Evolutionary conservation across 2,797 vertebrate genomes (phyloP).

Genomic region (Poliocrania exsul): DNA sequence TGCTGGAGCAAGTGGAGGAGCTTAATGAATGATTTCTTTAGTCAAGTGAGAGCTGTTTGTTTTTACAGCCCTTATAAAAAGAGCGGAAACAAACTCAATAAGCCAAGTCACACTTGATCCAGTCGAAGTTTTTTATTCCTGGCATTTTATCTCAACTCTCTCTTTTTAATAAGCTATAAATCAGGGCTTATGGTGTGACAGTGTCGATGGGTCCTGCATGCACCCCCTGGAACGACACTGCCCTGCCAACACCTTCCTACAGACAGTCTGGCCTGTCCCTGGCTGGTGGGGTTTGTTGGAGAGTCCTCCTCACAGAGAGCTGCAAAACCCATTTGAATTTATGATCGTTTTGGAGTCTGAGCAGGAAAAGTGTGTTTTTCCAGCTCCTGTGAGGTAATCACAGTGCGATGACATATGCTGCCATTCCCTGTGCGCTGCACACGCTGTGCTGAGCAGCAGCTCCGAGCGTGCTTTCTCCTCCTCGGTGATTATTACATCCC

Average conservation of each 20-base stretch:
- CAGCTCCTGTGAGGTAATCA: conserved; percentile 39
- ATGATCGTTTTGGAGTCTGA: conserved; percentile 21
- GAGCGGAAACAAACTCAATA: conserved; percentile 66
- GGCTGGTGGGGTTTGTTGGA: not conserved
- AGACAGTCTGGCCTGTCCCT: not conserved
- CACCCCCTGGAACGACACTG: not conserved
- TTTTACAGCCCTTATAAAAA: conserved; percentile 65
- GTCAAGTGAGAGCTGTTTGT: conserved; percentile 55
- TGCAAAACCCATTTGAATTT: conserved; percentile 37
- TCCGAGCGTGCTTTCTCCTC: not conserved
- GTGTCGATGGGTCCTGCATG: not conserved
- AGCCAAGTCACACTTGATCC: conserved; percentile 58
- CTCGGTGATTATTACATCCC: not conserved
- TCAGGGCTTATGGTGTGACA: conserved; percentile 28
- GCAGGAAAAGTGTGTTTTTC: conserved; percentile 39
- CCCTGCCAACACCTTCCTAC: conserved; percentile 25
- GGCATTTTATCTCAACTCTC: conserved; percentile 49
- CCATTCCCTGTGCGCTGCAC: not conserved
- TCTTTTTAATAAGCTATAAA: conserved; percentile 52
- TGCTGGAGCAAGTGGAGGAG: conserved; percentile 8
- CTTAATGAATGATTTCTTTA: conserved; percentile 52
- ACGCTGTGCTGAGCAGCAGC: not conserved
- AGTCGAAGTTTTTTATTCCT: conserved; percentile 50
- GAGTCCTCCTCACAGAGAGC: conserved; percentile 24
- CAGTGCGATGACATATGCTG: conserved; percentile 14